Evolutionary conservation across 2,797 vertebrate genomes (phyloP), one percentile per base, ranked within the genome.

Genomic region (Sphenopsis melanotis): DNA sequence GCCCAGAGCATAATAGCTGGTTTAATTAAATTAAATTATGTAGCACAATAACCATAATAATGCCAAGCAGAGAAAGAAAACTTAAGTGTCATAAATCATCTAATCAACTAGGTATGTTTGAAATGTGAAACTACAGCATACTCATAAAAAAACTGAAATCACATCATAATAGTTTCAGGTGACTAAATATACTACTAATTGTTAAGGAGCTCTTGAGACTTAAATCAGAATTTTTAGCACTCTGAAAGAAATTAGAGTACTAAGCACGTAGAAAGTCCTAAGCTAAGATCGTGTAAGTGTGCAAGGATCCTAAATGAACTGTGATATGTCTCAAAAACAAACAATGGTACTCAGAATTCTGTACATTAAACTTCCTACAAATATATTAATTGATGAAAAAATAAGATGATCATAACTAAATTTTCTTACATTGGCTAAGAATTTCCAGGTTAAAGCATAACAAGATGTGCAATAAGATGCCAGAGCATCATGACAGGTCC

Each of bases 401-500:
- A 4, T 57, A 66, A 85, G 57, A 52, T 20, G 1, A 2, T 12
- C 12, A n/a, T 65, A 7, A 20, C 9, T 18, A 26, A 15, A 59
- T 63, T 61, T 82, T 37, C 21, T 72, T 71, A 46, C 6, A 24
- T 61, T 55, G 18, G 4, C 9, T 26, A n/a, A 59, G 20, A 59
- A 50, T 83, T 87, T 85, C 76, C n/a, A 47, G 23, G 5, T 42
- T 74, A 44, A 72, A 76, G 39, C 15, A 53, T 10, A 44, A 30
- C 22, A 64, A 36, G 15, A 16, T 57, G 23, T 39, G 5, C 15
- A 65, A 14, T 69, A 42, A 57, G 18, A 37, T 3, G 1, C 2
- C 34, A 22, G 23, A 46, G 7, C 10, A 61, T 55, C 18, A 14
- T 3, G 3, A 6, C 0, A 0, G 9, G 8, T 47, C n/a, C 22